Evolutionary conservation across 2,888 invertebrate genomes (phyloP), one percentile per base, ranked within the genome.

Genomic region (Thereva unica): DNA sequence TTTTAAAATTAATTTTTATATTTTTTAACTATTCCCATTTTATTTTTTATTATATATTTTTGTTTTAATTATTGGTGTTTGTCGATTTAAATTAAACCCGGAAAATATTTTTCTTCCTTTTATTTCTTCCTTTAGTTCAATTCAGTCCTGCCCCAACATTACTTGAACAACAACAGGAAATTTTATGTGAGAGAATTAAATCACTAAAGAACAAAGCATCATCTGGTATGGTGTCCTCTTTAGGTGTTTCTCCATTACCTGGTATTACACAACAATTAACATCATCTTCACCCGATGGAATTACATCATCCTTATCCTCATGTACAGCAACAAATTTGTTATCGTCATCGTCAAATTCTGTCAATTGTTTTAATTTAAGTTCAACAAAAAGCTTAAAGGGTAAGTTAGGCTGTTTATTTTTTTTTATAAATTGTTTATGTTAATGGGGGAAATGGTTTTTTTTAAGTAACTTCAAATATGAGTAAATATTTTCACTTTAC

Each of bases 81-180:
- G 53, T 42, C 54, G 53, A 45, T 50, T 54, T 44, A 44, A 34
- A 9, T 35, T 35, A n/a, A 42, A n/a, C 3, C 35, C 44, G 10
- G 42, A 37, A 35, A 37, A 37, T 37, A 12, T n/a, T 34, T 54
- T 10, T 37, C 12, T 49, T 8, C 23, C 37, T 57, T 34, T 41
- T 38, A 45, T 52, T 64, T 70, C 59, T 9, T 76, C 73, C 71
- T 78, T 49, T 61, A 86, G 86, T 86, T 74, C 90, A 91, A 80
- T 92, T 91, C 76, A 90, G 89, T 83, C 90, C 91, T 3, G 91
- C 91, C 71, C 92, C 94, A 45, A 93, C 94, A 10, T 85, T 91
- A 68, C 87, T 92, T 55, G 94, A 95, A 80, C 86, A 90, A 59
- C 92, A 93, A 76, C 86, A 95, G 71, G 95, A 95, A 82, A 93